These are phyloP conservation scores for Cladopsammia gracilis DNA, from an alignment of 64 coral and sea anemone species.

Conservation along the genomic window DNA sequence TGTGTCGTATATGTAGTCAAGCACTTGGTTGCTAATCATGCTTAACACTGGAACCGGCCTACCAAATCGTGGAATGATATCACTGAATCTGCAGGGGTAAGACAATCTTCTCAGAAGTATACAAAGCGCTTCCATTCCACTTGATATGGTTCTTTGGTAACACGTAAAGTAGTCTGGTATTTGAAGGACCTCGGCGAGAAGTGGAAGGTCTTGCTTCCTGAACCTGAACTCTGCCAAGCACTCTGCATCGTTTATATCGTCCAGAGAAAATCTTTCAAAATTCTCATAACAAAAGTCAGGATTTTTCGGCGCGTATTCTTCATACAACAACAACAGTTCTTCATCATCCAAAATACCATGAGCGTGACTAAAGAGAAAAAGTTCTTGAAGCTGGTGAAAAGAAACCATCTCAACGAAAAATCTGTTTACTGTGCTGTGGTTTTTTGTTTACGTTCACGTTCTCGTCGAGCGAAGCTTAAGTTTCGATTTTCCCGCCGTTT, in stretches of 20 bases:
- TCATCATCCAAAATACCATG: slow-evolving; percentile 39
- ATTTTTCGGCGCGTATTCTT: slow-evolving; percentile 14
- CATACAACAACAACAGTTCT: slow-evolving; percentile 40
- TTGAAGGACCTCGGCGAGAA: slow-evolving; percentile 25
- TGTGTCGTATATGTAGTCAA: slow-evolving; percentile 37
- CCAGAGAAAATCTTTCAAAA: slow-evolving; percentile 16
- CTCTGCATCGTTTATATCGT: slow-evolving; percentile 8
- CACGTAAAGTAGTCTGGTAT: slow-evolving; percentile 24
- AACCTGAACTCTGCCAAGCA: slow-evolving; percentile 51
- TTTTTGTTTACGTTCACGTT: slow-evolving; percentile 11
- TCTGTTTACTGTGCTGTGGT: too few relatives aligned
- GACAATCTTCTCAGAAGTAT: slow-evolving; percentile 20
- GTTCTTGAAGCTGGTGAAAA: slow-evolving; percentile 42
- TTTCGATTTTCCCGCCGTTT: slow-evolving; percentile 10
- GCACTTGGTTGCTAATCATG: slow-evolving; percentile 18
- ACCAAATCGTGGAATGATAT: slow-evolving; percentile 20
- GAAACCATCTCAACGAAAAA: not conserved
- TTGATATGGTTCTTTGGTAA: slow-evolving; percentile 1
- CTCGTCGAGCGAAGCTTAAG: slow-evolving; percentile 5
- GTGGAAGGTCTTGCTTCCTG: slow-evolving; percentile 21
- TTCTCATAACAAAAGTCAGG: slow-evolving; percentile 28
- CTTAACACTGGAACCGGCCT: slow-evolving; percentile 32
- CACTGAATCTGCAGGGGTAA: slow-evolving; percentile 17
- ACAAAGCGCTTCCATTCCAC: slow-evolving; percentile 38
- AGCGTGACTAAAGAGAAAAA: slow-evolving; percentile 37